These are phyloP conservation scores for Kryptopterus vitreolus DNA, from an alignment of 2,797 vertebrate species.

Conservation along the genomic window DNA sequence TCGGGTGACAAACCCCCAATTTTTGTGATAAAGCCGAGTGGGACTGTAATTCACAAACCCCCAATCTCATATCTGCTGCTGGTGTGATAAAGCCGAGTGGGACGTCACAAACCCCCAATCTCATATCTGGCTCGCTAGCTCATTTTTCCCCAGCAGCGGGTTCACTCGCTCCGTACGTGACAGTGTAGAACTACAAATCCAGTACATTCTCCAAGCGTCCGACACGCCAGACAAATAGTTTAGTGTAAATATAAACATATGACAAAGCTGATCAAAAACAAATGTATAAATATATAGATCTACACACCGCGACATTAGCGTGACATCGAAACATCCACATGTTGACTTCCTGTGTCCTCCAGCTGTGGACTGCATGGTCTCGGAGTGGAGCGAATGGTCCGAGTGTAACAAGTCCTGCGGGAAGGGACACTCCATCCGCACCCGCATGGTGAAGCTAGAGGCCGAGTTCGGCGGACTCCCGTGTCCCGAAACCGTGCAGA, in stretches of 20 bases:
- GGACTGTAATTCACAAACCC: not conserved
- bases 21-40: not conserved
- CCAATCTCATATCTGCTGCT: no score
- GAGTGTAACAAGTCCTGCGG: constrained; percentile 98
- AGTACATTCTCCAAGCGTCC: not conserved
- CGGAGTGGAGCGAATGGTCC: constrained; percentile 94
- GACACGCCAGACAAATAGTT: no score
- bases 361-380: constrained; percentile 92
- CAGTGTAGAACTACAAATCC: not conserved
- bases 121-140: not conserved
- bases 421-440: constrained; percentile 93
- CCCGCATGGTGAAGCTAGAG: constrained; percentile 91
- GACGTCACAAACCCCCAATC: not conserved
- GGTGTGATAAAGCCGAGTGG: not conserved
- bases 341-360: constrained; percentile 10
- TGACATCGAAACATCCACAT: no score
- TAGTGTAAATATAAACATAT: no score
- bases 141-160: not conserved
- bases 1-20: not conserved
- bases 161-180: not conserved
- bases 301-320: no score
- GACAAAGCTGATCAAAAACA: no score
- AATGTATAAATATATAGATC: no score
- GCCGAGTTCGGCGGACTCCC: constrained; percentile 86
- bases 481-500: constrained; percentile 92